Percentiles rank a stretch among this genome's conserved stretches.
phyloP scores from a whole-genome alignment of 92 coral and sea anemone genomes.

The Porites cylindrica region DNA sequence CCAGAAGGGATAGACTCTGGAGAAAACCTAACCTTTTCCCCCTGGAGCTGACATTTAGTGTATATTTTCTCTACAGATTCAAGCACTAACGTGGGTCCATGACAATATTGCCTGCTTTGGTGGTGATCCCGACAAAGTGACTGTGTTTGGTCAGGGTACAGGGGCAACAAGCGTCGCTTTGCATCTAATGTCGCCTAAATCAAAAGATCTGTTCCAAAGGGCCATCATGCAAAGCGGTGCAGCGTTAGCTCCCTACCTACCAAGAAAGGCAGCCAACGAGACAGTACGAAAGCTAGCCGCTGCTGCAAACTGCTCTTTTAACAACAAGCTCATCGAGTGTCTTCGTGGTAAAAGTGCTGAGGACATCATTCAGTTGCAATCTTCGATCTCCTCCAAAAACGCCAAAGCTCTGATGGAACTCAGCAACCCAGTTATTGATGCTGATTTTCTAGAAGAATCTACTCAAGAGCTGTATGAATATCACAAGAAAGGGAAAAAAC shows the following conservation, averaged over 20 bases:
- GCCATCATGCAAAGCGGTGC: constrained; percentile 23
- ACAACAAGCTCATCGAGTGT: neutral
- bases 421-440: constrained; percentile 14
- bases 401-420: neutral
- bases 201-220: constrained; percentile 1
- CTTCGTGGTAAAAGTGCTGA: constrained; percentile 4
- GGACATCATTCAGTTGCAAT: constrained; percentile 16
- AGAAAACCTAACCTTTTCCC: no score
- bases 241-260: neutral
- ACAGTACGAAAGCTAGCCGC: neutral
- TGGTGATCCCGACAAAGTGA: constrained; percentile 54
- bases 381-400: neutral
- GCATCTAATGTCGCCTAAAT: constrained; percentile 39
- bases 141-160: constrained; percentile 61
- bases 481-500: no score
- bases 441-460: constrained; percentile 11
- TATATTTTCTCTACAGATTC: neutral
- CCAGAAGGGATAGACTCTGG: no score
- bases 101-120: constrained; percentile 54
- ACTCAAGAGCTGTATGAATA: constrained; percentile 8
- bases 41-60: no score
- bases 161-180: constrained; percentile 60
- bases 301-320: neutral
- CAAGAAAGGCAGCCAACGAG: neutral
- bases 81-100: constrained; percentile 55